Evolutionary conservation across 2,797 vertebrate genomes (phyloP), one percentile per base, ranked within the genome.

Genomic region (Columba guinea): DNA sequence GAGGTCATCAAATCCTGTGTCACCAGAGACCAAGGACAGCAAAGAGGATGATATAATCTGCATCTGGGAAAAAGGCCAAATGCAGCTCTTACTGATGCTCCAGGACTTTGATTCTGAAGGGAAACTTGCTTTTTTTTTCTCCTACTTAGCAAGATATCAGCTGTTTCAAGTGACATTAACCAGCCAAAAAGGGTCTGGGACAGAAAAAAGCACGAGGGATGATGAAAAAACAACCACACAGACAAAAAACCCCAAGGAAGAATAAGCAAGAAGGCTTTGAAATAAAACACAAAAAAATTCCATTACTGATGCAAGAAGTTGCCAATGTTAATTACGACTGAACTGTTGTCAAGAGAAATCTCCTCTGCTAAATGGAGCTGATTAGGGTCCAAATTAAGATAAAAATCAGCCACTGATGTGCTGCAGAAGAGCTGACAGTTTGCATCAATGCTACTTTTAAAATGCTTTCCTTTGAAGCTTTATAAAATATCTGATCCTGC

Each of bases 51-150:
- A 93, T 37, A 80, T 20, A 91, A 95, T 70, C 63, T 0, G 4
- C 24, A 26, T 17, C 48, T 58, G 52, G 90, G 91, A 93, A 95
- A 82, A 76, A 53, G 14, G 56, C 55, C 90, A 93, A 91, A 62
- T 22, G 5, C 58, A 55, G 68, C 11, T 89, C 27, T 70, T 49
- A 75, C 8, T 39, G 58, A 63, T 78, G 30, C 13, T 80, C 39
- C 16, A 49, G n/a, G 11, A 64, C 28, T 78, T 44, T 10, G 41
- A 65, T 77, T 75, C 30, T 59, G 52, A 79, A 60, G 15, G 24
- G 26, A 89, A 92, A 80, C 5, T 2, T 23, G 23, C 24, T 49
- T 51, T 10, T 46, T 18, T 18, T 87, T 78, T 53, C 62, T 69
- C 14, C 19, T 51, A 22, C 28, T 49, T 67, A 88, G 39, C 11